Evolutionary conservation across 2,113 vertebrate genomes (phyloP).

Genomic region (Bombycilla garrulus): DNA sequence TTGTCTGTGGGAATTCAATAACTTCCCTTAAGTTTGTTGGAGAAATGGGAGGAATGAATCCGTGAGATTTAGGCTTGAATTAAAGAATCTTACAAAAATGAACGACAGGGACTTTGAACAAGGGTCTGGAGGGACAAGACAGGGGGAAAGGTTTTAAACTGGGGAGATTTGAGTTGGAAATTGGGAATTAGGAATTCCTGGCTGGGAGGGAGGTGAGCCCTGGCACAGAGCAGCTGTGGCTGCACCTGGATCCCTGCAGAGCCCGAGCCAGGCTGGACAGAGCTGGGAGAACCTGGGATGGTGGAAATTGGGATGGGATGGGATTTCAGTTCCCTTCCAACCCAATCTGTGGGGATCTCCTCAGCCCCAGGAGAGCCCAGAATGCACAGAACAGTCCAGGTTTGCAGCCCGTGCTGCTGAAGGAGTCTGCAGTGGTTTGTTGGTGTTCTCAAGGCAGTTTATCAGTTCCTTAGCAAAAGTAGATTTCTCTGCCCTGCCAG

Average conservation of each 20-base stretch:
- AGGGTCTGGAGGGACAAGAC: neutral
- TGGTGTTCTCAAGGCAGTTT: too few species aligned
- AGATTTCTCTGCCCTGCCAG: too few species aligned
- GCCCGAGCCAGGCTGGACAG: accelerated
- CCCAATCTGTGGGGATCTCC: too few species aligned
- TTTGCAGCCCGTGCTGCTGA: too few species aligned
- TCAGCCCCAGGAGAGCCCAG: too few species aligned
- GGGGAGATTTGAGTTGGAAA: too few species aligned
- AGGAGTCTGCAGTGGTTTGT: too few species aligned
- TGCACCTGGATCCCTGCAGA: neutral
- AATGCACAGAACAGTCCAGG: too few species aligned
- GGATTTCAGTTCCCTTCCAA: neutral
- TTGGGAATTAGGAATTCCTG: too few species aligned
- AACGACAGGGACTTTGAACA: neutral
- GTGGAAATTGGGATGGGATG: accelerated
- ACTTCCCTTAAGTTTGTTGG: neutral
- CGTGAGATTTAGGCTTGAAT: neutral
- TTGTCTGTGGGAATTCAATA: neutral
- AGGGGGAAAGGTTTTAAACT: neutral
- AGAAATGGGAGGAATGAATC: neutral
- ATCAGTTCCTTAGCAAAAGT: too few species aligned
- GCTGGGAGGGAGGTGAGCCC: accelerated
- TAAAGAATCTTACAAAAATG: neutral
- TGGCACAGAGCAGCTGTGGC: neutral
- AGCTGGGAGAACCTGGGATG: neutral